Evolutionary conservation across 1,140 invertebrate genomes (phyloP).

Genomic region (Drosophila malerkotliana): DNA sequence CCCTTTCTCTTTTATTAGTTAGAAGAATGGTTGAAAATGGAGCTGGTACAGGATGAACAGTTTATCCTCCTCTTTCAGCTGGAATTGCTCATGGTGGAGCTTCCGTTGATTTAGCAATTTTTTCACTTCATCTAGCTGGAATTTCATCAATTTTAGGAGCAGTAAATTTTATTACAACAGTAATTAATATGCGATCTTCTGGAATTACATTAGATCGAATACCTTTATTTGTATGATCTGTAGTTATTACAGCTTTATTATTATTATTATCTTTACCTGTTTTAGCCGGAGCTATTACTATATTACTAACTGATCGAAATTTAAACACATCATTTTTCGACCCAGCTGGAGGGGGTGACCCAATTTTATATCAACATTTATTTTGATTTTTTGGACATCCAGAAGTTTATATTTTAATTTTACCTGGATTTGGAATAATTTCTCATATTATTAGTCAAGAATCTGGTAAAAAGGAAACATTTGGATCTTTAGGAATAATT

Average conservation of each 20-base stretch:
- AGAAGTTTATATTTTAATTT: constrained; percentile 91
- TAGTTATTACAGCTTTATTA: constrained; percentile 88
- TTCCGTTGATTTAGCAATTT: constrained; percentile 89
- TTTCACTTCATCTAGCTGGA: constrained; percentile 84
- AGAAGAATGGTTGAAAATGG: constrained; percentile 87
- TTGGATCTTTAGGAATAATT: constrained; percentile 87
- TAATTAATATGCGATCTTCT: constrained; percentile 86
- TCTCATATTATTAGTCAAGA: constrained; percentile 87
- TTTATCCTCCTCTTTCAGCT: constrained; percentile 88
- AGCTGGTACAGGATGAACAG: constrained; percentile 88
- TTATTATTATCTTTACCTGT: constrained; percentile 88
- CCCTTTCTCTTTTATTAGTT: constrained; percentile 86
- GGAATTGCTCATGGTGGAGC: constrained; percentile 85
- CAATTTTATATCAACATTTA: constrained; percentile 90
- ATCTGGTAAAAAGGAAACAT: constrained; percentile 86
- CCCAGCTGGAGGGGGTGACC: constrained; percentile 83
- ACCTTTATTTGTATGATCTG: constrained; percentile 87
- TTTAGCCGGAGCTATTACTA: constrained; percentile 90
- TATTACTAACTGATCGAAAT: constrained; percentile 85
- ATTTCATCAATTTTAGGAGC: constrained; percentile 88
- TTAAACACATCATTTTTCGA: too few relatives aligned
- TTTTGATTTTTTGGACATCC: constrained; percentile 92
- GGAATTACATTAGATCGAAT: constrained; percentile 85
- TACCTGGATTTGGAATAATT: constrained; percentile 88
- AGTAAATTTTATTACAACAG: constrained; percentile 85